Base-by-base conservation (phyloP, 2,113 vertebrate genomes). In the Amphilophus citrinellus region DNA sequence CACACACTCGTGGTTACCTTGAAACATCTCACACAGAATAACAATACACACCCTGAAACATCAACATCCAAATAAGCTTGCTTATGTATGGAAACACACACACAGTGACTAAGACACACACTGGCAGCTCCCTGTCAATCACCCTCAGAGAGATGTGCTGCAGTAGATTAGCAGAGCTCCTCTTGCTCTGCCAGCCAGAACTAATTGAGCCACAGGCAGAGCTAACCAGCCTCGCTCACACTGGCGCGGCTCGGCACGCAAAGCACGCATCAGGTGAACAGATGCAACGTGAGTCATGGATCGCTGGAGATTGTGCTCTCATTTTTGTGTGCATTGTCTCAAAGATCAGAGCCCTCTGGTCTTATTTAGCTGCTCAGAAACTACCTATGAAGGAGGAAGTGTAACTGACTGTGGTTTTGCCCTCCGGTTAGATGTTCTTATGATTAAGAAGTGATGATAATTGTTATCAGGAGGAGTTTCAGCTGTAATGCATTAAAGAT, bases 1-100 rank as follows among this genome's bases (percentile, higher is more conserved):
- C 53, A 44, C 17, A 71, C 24, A 53, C 66, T 68, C 27, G 22
- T 68, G 22, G 3, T 47, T 68, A 68, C 24, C 42, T 71, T 71
- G 22, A 50, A 71, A 50, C 87, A 99, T 99, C 95, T 98, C 98
- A 92, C 98, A 99, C 90, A 96, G 98, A 93, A 94, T 96, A 59
- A 71, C 65, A 83, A 87, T 24, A 42, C 30, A 50, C 15, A 75
- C 30, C 59, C 59, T 62, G 42, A 78, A 32, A 58, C 82, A 30
- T 53, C 44, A 47, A 37, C n/a, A 57, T 50, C 7, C 10, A 7
- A 24, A 13, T 56, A 83, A 18, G 10, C 24, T 76, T 53, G 9
- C 9, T 84, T 57, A 30, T 79, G 37, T 44, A 44, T 71, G 20
- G 47, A 22, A 24, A 10, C 61, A 76, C 47, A 2, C 9, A 30